Evolutionary conservation across 1,140 invertebrate genomes (phyloP).

Genomic region (Neodiprion virginianus): DNA sequence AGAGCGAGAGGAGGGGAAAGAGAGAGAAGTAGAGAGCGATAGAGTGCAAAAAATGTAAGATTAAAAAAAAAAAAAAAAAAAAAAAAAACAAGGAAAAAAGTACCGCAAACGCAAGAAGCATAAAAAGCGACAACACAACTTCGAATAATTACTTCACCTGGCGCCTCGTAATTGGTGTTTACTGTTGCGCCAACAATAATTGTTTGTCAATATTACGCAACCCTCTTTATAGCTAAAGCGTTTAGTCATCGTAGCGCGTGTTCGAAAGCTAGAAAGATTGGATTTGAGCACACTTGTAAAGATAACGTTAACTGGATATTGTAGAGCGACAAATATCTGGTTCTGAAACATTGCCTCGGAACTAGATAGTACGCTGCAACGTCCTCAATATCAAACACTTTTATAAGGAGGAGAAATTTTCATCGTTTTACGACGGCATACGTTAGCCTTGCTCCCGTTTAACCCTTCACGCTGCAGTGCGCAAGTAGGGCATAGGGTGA

Average conservation of each 20-base stretch:
- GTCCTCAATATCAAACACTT: too few relatives aligned
- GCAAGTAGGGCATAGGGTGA: neutral
- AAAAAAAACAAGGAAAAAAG: neutral
- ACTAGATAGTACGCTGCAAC: too few relatives aligned
- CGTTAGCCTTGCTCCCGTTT: neutral
- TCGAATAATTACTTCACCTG: slow-evolving; percentile 32
- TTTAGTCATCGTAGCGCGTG: neutral
- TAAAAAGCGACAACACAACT: neutral
- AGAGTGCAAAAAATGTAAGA: neutral
- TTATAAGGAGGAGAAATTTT: too few relatives aligned
- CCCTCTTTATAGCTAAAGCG: neutral
- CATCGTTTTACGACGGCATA: too few relatives aligned
- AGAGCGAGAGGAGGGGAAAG: slow-evolving; percentile 13
- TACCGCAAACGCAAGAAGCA: neutral
- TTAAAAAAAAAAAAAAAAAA: neutral
- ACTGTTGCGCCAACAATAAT: slow-evolving; percentile 30
- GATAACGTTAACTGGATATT: too few relatives aligned
- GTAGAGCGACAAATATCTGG: too few relatives aligned
- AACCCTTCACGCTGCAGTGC: slow-evolving; percentile 1
- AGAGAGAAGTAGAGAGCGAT: slow-evolving; percentile 11
- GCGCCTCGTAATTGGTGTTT: slow-evolving; percentile 35
- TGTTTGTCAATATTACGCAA: slow-evolving; percentile 19
- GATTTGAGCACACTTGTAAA: too few relatives aligned
- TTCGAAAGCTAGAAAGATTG: too few relatives aligned
- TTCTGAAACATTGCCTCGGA: too few relatives aligned